Evolutionary conservation across 2,113 vertebrate genomes (phyloP).

Genomic region (Psophia crepitans): DNA sequence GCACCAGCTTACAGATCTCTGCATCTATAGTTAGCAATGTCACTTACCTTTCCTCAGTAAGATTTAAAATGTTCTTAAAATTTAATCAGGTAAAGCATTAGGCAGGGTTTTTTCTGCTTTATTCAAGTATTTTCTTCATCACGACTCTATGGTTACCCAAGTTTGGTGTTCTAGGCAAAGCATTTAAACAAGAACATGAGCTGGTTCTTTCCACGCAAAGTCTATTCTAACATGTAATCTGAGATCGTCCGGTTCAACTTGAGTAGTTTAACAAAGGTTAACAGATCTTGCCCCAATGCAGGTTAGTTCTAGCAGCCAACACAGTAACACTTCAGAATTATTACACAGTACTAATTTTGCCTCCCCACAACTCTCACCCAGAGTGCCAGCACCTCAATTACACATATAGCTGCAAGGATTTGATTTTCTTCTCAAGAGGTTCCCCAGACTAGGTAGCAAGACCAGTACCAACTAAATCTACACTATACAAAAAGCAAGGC

Average conservation of each 20-base stretch:
- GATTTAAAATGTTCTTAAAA: background rate
- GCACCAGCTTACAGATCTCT: background rate
- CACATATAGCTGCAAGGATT: background rate
- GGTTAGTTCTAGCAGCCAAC: background rate
- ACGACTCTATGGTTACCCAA: accelerated
- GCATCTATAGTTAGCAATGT: background rate
- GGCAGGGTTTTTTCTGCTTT: background rate
- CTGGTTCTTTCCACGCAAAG: background rate
- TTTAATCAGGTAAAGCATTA: background rate
- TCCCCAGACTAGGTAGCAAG: background rate
- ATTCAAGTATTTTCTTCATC: background rate
- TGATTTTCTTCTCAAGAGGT: background rate
- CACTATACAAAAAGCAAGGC: background rate
- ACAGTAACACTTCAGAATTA: background rate
- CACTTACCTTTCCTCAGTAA: background rate
- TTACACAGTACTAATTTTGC: background rate
- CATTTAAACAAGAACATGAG: background rate
- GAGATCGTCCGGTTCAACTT: background rate
- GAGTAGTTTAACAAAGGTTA: background rate
- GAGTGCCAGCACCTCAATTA: background rate
- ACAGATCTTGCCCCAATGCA: background rate
- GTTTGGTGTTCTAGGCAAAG: background rate
- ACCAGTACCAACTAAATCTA: background rate
- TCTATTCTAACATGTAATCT: background rate
- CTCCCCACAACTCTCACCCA: background rate